Evolutionary conservation across 2,888 invertebrate species (phyloP).

Genomic region (Rotaria sp.): DNA sequence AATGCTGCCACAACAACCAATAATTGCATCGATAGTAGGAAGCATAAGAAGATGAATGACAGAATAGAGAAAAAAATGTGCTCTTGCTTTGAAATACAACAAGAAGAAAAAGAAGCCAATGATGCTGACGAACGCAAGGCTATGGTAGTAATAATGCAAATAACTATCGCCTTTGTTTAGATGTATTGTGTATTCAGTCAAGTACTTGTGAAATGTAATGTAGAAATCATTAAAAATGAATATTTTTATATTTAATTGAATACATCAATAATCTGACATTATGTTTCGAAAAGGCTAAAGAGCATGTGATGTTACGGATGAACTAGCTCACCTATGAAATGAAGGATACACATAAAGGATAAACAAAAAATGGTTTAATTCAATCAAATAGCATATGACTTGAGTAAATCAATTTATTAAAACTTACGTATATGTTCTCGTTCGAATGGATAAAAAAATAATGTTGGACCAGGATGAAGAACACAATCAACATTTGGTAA

Average conservation of each 20-base stretch:
- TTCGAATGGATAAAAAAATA: slow-evolving; percentile 9
- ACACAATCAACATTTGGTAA: slow-evolving; percentile 36
- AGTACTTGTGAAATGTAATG: neutral
- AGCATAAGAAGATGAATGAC: neutral
- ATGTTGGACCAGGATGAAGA: neutral
- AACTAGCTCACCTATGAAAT: neutral
- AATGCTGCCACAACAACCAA: slow-evolving; percentile 11
- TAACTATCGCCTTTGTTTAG: neutral
- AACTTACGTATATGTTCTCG: slow-evolving; percentile 1
- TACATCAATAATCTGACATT: neutral
- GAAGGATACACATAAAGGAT: neutral
- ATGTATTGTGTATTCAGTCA: neutral
- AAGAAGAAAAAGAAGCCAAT: neutral
- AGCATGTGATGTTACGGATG: neutral
- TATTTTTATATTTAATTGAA: neutral
- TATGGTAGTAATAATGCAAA: neutral
- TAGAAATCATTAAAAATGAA: neutral
- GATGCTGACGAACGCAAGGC: neutral
- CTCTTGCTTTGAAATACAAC: neutral
- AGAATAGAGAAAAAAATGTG: neutral
- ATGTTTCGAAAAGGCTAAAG: neutral
- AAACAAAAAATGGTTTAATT: too few relatives aligned
- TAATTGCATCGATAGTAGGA: neutral
- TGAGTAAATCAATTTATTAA: too few relatives aligned
- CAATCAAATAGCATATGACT: too few relatives aligned